A percentile compares a stretch with the other conserved stretches of the same genome.
Conservation (phyloP, 2,888 invertebrate species). For the Ecliptopera silaceata region DNA sequence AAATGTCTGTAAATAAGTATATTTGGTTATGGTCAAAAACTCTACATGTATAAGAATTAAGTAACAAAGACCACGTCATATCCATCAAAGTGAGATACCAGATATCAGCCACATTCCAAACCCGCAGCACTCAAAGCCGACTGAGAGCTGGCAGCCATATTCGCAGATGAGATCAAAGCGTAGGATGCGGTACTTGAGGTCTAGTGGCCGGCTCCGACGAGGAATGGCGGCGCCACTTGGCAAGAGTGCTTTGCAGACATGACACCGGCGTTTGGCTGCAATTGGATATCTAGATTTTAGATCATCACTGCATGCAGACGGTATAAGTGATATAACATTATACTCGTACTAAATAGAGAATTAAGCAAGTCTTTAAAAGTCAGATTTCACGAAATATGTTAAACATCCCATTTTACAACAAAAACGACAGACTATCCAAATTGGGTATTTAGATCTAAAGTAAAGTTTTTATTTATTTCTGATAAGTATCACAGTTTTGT, state of each 20-base stretch:
- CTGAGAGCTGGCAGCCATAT: neutral
- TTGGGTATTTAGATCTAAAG: no score
- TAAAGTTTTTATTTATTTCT: no score
- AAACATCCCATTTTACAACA: no score
- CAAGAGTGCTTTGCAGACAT: neutral
- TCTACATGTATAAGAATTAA: no score
- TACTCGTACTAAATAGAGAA: no score
- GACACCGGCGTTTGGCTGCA: neutral
- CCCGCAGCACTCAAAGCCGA: neutral
- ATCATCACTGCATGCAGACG: neutral
- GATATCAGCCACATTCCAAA: neutral
- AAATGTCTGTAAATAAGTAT: no score
- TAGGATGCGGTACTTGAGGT: conserved; percentile 2
- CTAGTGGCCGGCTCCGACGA: neutral
- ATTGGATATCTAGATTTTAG: neutral
- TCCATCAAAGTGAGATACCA: neutral
- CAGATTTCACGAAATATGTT: no score
- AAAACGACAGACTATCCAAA: no score
- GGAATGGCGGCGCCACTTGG: neutral
- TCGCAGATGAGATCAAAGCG: conserved; percentile 2
- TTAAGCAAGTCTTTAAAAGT: no score
- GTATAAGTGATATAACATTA: no score
- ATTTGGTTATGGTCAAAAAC: no score
- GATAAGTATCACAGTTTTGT: no score
- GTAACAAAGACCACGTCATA: neutral